Percentiles rank a stretch among this genome's conserved stretches.
Evolutionary conservation across 2,888 invertebrate genomes (phyloP).

Genomic region (Lottia scabra): DNA sequence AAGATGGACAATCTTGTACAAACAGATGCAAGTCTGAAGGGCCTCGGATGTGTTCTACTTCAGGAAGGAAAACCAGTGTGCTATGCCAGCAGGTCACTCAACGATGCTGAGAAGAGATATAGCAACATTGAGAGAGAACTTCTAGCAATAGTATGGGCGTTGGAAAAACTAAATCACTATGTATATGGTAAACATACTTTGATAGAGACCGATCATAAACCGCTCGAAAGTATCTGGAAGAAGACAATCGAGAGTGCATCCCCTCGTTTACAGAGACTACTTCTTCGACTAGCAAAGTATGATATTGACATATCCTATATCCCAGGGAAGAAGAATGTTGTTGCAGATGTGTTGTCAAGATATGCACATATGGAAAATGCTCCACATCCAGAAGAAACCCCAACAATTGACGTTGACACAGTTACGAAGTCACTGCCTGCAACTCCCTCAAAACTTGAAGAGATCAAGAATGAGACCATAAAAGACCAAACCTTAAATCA

Average conservation of each 20-base stretch:
- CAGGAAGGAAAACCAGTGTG: constrained; percentile 37
- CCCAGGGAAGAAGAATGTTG: constrained; percentile 15
- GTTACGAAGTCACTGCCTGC: not conserved
- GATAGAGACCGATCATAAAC: constrained; percentile 34
- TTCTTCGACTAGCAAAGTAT: constrained; percentile 23
- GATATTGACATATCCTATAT: constrained; percentile 22
- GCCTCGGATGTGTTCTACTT: constrained; percentile 33
- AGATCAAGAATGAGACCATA: not conserved
- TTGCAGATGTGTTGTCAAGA: constrained; percentile 19
- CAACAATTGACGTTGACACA: not conserved
- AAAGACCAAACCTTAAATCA: not conserved
- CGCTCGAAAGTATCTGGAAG: too few relatives aligned
- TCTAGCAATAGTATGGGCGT: constrained; percentile 28
- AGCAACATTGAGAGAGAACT: constrained; percentile 37
- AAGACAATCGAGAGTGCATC: constrained; percentile 19
- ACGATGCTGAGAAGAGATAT: constrained; percentile 28
- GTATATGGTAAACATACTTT: constrained; percentile 27
- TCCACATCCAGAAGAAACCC: not conserved
- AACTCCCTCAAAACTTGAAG: constrained; percentile 13
- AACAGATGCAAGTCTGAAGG: constrained; percentile 28
- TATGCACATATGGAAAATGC: not conserved
- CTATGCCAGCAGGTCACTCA: constrained; percentile 34
- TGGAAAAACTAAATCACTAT: constrained; percentile 30
- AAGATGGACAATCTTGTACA: constrained; percentile 16
- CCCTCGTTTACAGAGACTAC: constrained; percentile 28